A percentile compares a stretch with the other conserved stretches of the same genome.
Evolutionary conservation across 2,888 invertebrate genomes (phyloP).

Genomic region (Ormyrus pomaceus): DNA sequence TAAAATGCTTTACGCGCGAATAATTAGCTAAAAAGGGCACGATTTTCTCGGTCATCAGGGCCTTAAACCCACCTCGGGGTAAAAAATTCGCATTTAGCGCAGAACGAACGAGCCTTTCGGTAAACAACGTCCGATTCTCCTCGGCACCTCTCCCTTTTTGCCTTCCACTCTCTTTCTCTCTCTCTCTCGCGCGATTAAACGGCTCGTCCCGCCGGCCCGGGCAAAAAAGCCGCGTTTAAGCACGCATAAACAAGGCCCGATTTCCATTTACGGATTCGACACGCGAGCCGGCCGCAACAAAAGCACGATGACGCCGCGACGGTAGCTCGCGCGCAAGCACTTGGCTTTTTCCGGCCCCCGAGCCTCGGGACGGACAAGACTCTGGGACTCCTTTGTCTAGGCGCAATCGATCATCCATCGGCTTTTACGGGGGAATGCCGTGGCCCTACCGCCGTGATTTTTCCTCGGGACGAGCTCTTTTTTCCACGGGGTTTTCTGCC

Average conservation of each 20-base stretch:
- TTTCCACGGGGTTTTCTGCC: background rate
- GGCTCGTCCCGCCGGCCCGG: slow-evolving; percentile 28
- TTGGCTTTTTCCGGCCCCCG: background rate
- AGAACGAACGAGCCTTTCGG: no score
- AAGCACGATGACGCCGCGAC: slow-evolving; percentile 22
- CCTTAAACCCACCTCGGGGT: no score
- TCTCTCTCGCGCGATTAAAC: slow-evolving; percentile 41
- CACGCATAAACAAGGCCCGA: slow-evolving; percentile 71
- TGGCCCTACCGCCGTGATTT: slow-evolving; percentile 11
- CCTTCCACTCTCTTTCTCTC: background rate
- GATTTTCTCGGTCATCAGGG: no score
- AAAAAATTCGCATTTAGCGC: no score
- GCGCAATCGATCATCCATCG: slow-evolving; percentile 48
- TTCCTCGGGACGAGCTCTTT: background rate
- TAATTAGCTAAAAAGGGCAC: no score
- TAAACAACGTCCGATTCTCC: no score
- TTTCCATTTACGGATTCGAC: slow-evolving; percentile 73
- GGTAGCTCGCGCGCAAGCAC: background rate
- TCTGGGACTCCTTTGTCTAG: slow-evolving; percentile 34
- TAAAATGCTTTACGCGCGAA: no score
- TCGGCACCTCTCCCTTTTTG: background rate
- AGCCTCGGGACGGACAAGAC: background rate
- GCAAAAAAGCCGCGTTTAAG: slow-evolving; percentile 65
- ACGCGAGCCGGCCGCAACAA: slow-evolving; percentile 58
- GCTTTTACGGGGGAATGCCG: slow-evolving; percentile 8